A percentile compares a stretch with the other conserved stretches of the same genome.
Conservation (phyloP, 2,888 invertebrate genomes). For the Parapristionchus giblindavisi region DNA sequence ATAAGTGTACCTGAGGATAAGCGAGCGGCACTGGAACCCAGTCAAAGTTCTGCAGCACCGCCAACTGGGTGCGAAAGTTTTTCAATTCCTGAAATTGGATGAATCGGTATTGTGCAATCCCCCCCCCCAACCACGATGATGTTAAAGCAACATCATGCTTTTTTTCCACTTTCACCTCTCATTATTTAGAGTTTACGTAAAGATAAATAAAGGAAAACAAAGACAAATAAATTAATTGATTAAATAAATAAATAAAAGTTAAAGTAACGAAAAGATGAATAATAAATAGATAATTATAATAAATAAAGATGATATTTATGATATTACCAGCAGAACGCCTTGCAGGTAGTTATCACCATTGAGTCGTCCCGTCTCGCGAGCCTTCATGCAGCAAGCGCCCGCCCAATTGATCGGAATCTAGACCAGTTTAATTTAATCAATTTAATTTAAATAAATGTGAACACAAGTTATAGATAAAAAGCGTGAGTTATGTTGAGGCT, state of each 20-base stretch:
- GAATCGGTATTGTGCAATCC: no score
- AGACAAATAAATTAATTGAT: no score
- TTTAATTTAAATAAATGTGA: no score
- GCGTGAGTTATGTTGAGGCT: no score
- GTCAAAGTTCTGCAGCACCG: conserved; percentile 52
- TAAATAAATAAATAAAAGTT: no score
- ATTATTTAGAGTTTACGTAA: not conserved
- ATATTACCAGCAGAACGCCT: conserved; percentile 5
- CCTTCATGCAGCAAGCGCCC: conserved; percentile 38
- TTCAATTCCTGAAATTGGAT: conserved; percentile 45
- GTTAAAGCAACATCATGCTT: no score
- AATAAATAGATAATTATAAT: no score
- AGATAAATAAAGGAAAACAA: not conserved
- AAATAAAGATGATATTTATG: no score
- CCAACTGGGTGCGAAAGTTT: conserved; percentile 49
- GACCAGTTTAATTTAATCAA: no score
- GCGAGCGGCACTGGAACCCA: conserved; percentile 54
- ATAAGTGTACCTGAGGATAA: conserved; percentile 50
- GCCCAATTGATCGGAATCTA: conserved; percentile 62
- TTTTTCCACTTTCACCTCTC: not conserved
- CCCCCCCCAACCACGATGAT: no score
- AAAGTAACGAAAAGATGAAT: no score
- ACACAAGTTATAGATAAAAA: no score
- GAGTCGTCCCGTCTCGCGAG: conserved; percentile 35
- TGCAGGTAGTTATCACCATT: conserved; percentile 23